Evolutionary conservation across 2,888 invertebrate genomes (phyloP), one percentile per base, ranked within the genome.

Genomic region (Mythimna vitellina): DNA sequence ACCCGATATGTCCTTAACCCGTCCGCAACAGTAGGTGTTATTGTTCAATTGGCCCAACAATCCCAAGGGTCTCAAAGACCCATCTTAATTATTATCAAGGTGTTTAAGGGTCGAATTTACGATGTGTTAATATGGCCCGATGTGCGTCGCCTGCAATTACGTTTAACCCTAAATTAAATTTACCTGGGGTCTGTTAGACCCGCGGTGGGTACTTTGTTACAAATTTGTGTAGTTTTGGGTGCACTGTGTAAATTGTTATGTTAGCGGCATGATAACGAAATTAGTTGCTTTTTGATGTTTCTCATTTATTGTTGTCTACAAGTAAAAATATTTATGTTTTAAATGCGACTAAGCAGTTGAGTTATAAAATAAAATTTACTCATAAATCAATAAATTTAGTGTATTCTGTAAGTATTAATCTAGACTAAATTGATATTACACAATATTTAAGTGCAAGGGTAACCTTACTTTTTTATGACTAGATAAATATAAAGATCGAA

Each of bases 61-160:
- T 89, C 89, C 89, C 86, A 83, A 90, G 90, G 90, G 90, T 85
- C 89, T 89, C 88, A 87, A 92, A 85, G 86, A 85, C 86, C 91
- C 89, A 94, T 93, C 95, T 93, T 94, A 94, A 95, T 95, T 95
- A 95, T 94, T 95, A 94, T 92, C 93, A 93, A 94, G 95, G 95
- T 95, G 92, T 93, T 95, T 92, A 91, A 90, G 93, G 94, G 93
- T 93, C 92, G 89, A 94, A 95, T 94, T 94, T 95, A 95, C 93
- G 93, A 94, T 89, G 94, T 95, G 95, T 93, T 95, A 95, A 95
- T 95, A 92, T 85, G 88, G 89, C 89, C 92, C 93, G 89, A 93
- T 91, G 92, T 90, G 88, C 90, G 93, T 93, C 94, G 89, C 83
- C 86, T 85, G 88, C 93, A 92, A 94, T 95, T 94, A 94, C 86